Evolutionary conservation across 2,113 vertebrate species (phyloP).

Genomic region (Malurus melanocephalus): DNA sequence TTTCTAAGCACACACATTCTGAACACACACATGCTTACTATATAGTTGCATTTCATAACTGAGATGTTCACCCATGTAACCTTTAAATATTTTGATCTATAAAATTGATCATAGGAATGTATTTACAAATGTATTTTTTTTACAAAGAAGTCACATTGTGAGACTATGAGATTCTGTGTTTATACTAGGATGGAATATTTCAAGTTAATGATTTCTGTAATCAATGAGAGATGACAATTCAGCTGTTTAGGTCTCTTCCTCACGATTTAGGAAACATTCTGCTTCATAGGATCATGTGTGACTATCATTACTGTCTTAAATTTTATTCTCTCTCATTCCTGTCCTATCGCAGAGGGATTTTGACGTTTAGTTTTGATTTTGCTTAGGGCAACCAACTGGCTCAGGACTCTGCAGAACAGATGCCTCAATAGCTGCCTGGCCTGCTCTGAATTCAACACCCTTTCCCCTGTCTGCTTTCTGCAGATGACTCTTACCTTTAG

Average conservation of each 20-base stretch:
- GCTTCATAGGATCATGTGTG: neutral
- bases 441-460: neutral
- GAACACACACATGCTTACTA: neutral
- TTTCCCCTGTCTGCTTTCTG: neutral
- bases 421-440: neutral
- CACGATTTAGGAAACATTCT: neutral
- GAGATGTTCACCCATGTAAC: neutral
- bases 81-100: neutral
- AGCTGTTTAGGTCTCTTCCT: neutral
- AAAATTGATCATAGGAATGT: neutral
- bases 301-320: neutral
- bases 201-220: neutral
- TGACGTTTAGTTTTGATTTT: neutral
- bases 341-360: neutral
- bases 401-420: neutral
- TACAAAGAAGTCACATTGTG: neutral
- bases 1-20: neutral
- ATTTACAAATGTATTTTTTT: neutral
- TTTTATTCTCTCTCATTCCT: neutral
- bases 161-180: neutral
- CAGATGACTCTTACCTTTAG: neutral
- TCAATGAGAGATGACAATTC: neutral
- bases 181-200: neutral
- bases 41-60: neutral
- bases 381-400: neutral